phyloP scores from a whole-genome alignment of 2,797 vertebrate genomes.

The Eupleurogrammus muticus region DNA sequence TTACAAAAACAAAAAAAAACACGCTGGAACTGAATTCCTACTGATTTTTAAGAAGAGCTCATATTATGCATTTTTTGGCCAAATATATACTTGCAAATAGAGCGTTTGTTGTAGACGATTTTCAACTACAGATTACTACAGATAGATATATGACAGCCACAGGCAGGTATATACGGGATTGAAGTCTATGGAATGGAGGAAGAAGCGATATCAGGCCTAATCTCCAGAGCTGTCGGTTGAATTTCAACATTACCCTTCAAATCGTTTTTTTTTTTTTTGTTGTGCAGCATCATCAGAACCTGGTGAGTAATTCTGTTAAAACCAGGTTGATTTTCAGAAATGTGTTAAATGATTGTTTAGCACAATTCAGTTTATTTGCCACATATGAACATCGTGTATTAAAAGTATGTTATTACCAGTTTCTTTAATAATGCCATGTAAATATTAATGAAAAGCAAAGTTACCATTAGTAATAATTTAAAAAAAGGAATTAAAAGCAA shows the following conservation, averaged over 20 bases:
- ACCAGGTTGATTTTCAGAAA: no score
- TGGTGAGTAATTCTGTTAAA: no score
- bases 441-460: no score
- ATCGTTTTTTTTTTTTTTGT: slow-evolving; percentile 15
- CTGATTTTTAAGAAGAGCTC: background rate
- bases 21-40: no score
- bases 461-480: no score
- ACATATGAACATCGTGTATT: no score
- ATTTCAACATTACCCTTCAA: slow-evolving; percentile 30
- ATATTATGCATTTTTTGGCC: background rate
- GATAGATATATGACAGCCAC: background rate
- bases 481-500: no score
- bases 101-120: background rate
- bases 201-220: slow-evolving; percentile 4
- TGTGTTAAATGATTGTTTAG: background rate
- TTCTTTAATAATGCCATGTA: no score
- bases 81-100: slow-evolving; percentile 7
- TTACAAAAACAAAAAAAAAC: no score
- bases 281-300: no score
- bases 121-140: background rate
- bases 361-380: background rate
- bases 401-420: no score
- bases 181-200: slow-evolving; percentile 2
- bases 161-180: background rate
- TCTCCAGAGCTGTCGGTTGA: background rate